Percentiles rank a stretch among this genome's conserved stretches.
These are phyloP conservation scores for Cryptus viduatorius DNA, from an alignment of 2,888 invertebrate genomes.

Conservation along the genomic window DNA sequence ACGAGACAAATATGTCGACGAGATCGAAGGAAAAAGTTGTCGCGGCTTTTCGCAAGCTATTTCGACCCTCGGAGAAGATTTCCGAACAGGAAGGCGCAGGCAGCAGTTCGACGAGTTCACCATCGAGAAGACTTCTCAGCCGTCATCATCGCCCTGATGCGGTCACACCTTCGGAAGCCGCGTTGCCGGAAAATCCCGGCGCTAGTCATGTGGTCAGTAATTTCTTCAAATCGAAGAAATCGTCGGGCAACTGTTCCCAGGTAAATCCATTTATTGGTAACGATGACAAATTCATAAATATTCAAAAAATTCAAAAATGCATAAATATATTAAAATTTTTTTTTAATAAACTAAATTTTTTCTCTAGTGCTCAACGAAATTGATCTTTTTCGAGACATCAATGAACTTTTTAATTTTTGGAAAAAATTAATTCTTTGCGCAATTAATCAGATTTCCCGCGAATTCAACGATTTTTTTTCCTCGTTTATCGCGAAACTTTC, in stretches of 20 bases:
- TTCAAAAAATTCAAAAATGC: too few relatives aligned
- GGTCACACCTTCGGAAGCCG: conserved; percentile 82
- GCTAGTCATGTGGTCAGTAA: conserved; percentile 77
- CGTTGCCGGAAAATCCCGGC: conserved; percentile 78
- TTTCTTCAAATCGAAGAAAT: conserved; percentile 82
- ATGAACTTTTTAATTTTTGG: too few relatives aligned
- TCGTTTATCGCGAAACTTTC: neutral
- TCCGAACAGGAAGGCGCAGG: conserved; percentile 86
- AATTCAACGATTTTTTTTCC: neutral
- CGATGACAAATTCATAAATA: too few relatives aligned
- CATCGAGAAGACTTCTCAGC: conserved; percentile 86
- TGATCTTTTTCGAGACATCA: too few relatives aligned
- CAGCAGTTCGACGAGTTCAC: conserved; percentile 87
- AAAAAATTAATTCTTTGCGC: too few relatives aligned
- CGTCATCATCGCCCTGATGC: conserved; percentile 81
- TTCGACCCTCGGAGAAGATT: conserved; percentile 90
- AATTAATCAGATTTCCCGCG: too few relatives aligned
- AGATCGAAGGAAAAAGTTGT: conserved; percentile 93
- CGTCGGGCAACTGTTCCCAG: conserved; percentile 75
- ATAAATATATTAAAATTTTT: neutral
- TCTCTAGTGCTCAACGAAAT: too few relatives aligned
- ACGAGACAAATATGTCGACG: conserved; percentile 88
- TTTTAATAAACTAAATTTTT: neutral
- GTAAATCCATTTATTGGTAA: conserved; percentile 63
- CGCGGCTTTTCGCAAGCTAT: conserved; percentile 92